Evolutionary conservation across 2,113 vertebrate genomes (phyloP), one percentile per base, ranked within the genome.

Genomic region (Xenopus borealis): DNA sequence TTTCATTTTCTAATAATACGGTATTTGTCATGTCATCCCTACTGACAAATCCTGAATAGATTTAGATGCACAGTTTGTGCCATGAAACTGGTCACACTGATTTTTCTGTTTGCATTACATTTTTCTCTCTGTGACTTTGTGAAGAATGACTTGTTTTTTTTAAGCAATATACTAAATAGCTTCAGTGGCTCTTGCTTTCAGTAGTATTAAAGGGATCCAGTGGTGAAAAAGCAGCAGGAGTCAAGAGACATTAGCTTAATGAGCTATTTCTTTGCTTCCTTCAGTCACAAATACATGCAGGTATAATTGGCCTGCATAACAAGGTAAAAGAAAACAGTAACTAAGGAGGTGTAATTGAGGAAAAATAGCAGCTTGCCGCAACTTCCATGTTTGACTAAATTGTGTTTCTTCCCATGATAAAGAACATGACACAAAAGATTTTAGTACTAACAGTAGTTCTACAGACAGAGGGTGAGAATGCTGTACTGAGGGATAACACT

Each of bases 191-290:
- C 66, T 59, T 67, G 53, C 63, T 66, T 33, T 66, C 53, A 33
- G 62, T 66, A 74, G 52, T 74, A 66, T 74, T 47, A 74, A 40
- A 27, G 66, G 14, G 14, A 47, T 47, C 33, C 12, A 52, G 66
- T 66, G 72, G 63, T 27, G 52, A 66, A 66, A 72, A 74, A 74
- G 46, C 52, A 66, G 70, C 70, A 52, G 70, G 70, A 72, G 61
- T 63, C 61, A 66, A 40, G 64, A 74, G 72, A 74, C 63, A 74
- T 74, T 74, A 74, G 72, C 72, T 74, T 74, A 74, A 74, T 66
- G 72, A 74, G 63, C 72, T 74, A 67, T 74, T 74, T 47, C 52
- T 74, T 74, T 30, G 14, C 52, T 66, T 16, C 30, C 72, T 74
- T 66, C 72, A 58, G 50, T 58, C 62, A 73, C 61, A 65, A 65